phyloP scores from a whole-genome alignment of 1,140 invertebrate species.

The Solenopsis invicta region DNA sequence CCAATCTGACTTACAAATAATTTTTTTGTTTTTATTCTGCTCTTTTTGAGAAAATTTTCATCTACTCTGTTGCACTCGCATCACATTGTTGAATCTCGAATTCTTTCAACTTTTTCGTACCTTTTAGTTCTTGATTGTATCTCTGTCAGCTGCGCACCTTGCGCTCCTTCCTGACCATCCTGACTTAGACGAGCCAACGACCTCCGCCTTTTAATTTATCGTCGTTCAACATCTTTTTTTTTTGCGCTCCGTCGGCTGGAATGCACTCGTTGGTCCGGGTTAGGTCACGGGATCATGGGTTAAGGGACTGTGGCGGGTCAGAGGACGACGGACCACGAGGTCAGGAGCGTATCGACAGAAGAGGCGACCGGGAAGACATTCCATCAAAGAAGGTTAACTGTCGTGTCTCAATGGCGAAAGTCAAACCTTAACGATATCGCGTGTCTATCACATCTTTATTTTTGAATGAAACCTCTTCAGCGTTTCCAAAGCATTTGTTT shows the following conservation, averaged over 20 bases:
- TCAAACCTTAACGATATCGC: conserved; percentile 22
- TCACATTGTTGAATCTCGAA: conserved; percentile 21
- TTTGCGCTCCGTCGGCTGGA: conserved; percentile 52
- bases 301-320: conserved; percentile 50
- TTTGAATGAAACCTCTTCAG: neutral
- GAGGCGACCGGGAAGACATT: conserved; percentile 43
- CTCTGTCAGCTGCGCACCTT: conserved; percentile 22
- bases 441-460: neutral
- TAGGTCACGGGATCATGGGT: conserved; percentile 65
- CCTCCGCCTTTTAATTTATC: conserved; percentile 70
- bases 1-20: neutral
- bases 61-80: conserved; percentile 1
- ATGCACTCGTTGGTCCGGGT: conserved; percentile 61
- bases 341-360: conserved; percentile 60
- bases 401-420: conserved; percentile 7
- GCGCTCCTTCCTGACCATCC: conserved; percentile 27
- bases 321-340: conserved; percentile 44
- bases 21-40: conserved; percentile 13
- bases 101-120: conserved; percentile 6
- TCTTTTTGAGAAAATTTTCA: conserved; percentile 1
- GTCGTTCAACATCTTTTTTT: conserved; percentile 57
- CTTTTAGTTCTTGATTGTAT: conserved; percentile 29
- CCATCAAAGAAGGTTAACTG: conserved; percentile 45
- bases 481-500: neutral
- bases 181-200: conserved; percentile 49